Percentiles rank a stretch among this genome's conserved stretches.
Evolutionary conservation across 2,797 vertebrate species (phyloP).

Genomic region (Crypturellus tataupa): DNA sequence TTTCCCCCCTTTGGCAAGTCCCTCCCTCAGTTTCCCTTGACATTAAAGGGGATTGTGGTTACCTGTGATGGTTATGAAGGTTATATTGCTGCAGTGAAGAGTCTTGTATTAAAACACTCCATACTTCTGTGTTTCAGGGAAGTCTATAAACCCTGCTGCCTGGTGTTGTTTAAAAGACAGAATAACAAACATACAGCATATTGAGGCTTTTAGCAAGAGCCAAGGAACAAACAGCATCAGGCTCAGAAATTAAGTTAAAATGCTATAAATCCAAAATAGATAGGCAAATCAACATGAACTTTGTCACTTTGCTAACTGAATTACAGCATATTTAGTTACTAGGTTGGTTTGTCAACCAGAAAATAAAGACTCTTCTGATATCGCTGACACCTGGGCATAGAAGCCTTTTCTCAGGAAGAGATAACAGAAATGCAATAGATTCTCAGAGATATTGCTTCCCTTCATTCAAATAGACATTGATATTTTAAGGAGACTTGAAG

Average conservation of each 20-base stretch:
- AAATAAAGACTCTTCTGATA: conserved; percentile 37
- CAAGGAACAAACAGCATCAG: conserved; percentile 1
- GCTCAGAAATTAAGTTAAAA: conserved; percentile 32
- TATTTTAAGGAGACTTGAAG: conserved; percentile 26
- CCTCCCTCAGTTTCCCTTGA: background rate
- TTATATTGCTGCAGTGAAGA: background rate
- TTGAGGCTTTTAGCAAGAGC: conserved; percentile 42
- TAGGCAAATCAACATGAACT: conserved; percentile 50
- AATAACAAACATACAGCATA: conserved; percentile 21
- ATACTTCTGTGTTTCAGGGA: background rate
- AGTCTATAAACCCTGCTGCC: conserved; percentile 1
- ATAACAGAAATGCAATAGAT: background rate
- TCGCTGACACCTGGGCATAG: conserved; percentile 9
- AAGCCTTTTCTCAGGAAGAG: background rate
- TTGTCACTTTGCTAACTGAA: conserved; percentile 5
- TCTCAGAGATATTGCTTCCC: background rate
- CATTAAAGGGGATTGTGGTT: rapidly evolving
- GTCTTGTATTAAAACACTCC: background rate
- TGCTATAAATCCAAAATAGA: background rate
- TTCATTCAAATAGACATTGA: conserved; percentile 7
- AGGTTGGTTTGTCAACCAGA: conserved; percentile 35
- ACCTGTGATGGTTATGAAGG: background rate
- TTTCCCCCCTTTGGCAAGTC: background rate
- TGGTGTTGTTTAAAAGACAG: background rate
- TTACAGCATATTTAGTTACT: conserved; percentile 5